Evolutionary conservation across 1,140 invertebrate genomes (phyloP).

Genomic region (Temnothorax longispinosus): DNA sequence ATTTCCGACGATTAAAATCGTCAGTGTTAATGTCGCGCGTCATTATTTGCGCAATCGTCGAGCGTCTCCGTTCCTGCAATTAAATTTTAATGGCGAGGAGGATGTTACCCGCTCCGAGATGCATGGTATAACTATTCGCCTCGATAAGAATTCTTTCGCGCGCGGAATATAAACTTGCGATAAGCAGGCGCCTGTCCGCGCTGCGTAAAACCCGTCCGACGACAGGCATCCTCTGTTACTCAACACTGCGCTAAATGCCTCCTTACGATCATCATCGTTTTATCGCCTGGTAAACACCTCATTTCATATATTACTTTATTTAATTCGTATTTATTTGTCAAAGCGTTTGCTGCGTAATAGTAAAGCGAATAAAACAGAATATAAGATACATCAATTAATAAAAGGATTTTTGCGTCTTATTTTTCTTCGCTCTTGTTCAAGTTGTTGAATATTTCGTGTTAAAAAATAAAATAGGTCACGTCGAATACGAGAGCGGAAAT

Average conservation of each 20-base stretch:
- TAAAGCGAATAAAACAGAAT: neutral
- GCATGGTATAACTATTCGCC: conserved; percentile 48
- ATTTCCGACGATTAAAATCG: conserved; percentile 22
- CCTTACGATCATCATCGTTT: neutral
- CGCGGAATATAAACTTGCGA: conserved; percentile 54
- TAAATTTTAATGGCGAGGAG: conserved; percentile 31
- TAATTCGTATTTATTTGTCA: neutral
- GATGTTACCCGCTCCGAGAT: neutral
- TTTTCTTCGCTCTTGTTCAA: too few species aligned
- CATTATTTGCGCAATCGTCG: conserved; percentile 1
- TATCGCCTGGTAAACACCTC: neutral
- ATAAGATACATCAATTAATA: neutral
- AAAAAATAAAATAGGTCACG: conserved; percentile 36
- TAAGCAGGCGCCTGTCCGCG: conserved; percentile 66
- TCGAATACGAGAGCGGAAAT: conserved; percentile 24
- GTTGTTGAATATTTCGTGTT: neutral
- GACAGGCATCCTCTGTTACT: conserved; percentile 28
- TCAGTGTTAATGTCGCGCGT: conserved; percentile 13
- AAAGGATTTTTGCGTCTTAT: neutral
- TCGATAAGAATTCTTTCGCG: conserved; percentile 69
- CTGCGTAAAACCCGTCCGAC: neutral
- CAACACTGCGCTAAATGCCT: conserved; percentile 2
- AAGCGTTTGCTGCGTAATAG: neutral
- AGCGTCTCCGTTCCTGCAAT: neutral
- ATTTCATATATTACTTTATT: neutral